Base-by-base conservation (phyloP, 1,140 invertebrate species). In the Drosophila kikkawai region DNA sequence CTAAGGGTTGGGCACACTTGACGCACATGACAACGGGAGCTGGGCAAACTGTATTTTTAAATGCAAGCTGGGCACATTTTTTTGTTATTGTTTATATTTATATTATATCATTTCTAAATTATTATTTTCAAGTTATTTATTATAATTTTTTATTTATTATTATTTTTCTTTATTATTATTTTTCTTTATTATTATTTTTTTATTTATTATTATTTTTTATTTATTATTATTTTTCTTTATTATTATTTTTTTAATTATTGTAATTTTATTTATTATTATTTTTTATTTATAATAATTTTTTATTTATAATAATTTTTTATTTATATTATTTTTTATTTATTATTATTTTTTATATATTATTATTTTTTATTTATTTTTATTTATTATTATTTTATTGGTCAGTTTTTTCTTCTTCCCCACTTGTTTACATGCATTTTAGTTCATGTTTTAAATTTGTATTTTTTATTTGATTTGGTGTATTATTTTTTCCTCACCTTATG, bases 401-500 rank as follows among this genome's bases (percentile, higher is more conserved):
- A 47, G 12, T 47, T 22, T 13, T 22, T 13, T 22, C 3, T 1
- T 22, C 9, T 37, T 3, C 34, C 36, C 42, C 68, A 70, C 41
- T 70, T 57, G 17, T 57, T 69, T 71, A 71, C 57, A 48, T 58
- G 68, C 70, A 29, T 70, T 71, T 36, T 53, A 26, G 50, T 22
- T 69, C 41, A 8, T 12, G 3, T 57, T 47, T 17, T 22, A 4
- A 4, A 7, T 32, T 17, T 17, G 26, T 37, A 39, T 41, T 41
- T 19, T 45, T 32, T 17, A 41, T 57, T 70, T 34, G 26, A 34
- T 17, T 47, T 47, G 32, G 32, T n/a, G 7, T 56, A 4, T 19
- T 19, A 19, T 22, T 11, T 17, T 68, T 56, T 39, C 26, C 65
- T 17, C 32, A 19, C 17, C 11, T n/a, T 61, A 47, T 39, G 34